Base-by-base conservation (phyloP, 92 coral and sea anemone species). In the Ricordea florida region DNA sequence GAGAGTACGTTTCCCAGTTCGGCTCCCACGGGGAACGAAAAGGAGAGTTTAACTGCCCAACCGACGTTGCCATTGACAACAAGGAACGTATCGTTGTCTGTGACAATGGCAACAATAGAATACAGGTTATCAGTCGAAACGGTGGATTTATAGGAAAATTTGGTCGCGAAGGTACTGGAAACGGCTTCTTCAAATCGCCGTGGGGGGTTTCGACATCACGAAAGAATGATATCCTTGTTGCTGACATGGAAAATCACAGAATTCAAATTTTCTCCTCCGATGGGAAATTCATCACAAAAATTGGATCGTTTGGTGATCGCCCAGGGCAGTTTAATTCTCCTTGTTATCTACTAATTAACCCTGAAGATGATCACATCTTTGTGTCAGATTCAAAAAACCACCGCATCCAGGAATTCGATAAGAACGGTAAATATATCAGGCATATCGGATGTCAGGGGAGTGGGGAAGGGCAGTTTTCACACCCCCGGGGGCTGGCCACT, bases 21-120 rank as follows among this genome's bases (percentile, higher is more conserved):
- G 99, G 99, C 26, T 87, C 93, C 15, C 99, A 96, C 71, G 99
- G 99, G 2, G 99, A 96, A 53, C 85, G 99, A 11, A 92, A 90
- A 57, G 88, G 99, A 49, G 99, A 96, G 68, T 89, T 96, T 45
- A 96, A 96, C 78, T 96, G 99, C 66, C 99, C 99, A 9, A 96
- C 99, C 15, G 99, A 96, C 62, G 99, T 96, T 32, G 83, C 88
- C 24, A 80, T 96, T 7, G 99, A 96, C 49, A 51, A 67, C 78
- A 87, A 85, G 61, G 91, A 87, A 31, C 90, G 99, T 8, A 88
- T 96, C 50, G 57, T 96, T 17, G 93, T 96, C 55, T 96, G 99
- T 59, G 99, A 96, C 62, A 96, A 96, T 30, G 99, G 99, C 13
- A 96, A 96, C 75, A 92, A 92, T 60, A 75, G 99, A 43, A 66